Evolutionary conservation across 1,140 invertebrate genomes (phyloP).

Genomic region (Littorina saxatilis): DNA sequence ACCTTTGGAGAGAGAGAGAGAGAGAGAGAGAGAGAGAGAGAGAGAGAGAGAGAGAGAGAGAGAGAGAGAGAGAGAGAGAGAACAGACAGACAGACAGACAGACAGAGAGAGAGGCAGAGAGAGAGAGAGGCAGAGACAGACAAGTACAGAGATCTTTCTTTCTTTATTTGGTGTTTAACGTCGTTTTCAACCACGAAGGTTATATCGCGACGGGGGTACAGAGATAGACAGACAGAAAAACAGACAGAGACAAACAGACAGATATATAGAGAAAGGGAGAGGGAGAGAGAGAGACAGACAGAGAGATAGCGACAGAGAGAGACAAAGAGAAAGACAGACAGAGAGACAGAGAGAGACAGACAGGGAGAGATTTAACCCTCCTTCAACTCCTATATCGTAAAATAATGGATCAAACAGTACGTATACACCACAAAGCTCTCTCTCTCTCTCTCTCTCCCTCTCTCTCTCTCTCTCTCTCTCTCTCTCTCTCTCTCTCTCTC

Average conservation of each 20-base stretch:
- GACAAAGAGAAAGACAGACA: not conserved
- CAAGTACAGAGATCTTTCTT: not conserved
- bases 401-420: not conserved
- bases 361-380: no score
- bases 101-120: not conserved
- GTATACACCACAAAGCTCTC: not conserved
- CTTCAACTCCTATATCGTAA: no score
- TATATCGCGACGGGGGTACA: no score
- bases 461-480: not conserved
- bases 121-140: not conserved
- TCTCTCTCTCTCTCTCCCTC: not conserved
- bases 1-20: no score
- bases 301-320: not conserved
- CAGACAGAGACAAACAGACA: not conserved
- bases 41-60: not conserved
- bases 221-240: not conserved
- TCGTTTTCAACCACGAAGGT: no score
- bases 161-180: no score
- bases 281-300: not conserved
- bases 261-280: not conserved
- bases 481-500: not conserved
- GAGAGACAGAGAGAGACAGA: slow-evolving; percentile 19
- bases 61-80: not conserved
- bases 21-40: not conserved
- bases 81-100: not conserved